Evolutionary conservation across 2,797 vertebrate species (phyloP).

Genomic region (Poliocrania exsul): DNA sequence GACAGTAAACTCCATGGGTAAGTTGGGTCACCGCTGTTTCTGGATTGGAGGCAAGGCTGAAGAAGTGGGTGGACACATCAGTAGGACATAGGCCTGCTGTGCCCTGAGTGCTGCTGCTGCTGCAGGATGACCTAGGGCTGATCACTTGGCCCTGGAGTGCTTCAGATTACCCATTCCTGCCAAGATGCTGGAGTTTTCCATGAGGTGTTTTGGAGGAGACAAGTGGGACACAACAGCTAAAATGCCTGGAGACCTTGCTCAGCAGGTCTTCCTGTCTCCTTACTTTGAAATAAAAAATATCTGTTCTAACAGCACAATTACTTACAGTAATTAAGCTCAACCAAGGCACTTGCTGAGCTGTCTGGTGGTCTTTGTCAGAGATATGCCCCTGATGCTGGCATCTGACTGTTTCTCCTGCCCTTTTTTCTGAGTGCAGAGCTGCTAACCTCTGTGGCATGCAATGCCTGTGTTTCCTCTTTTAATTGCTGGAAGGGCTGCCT

Average conservation of each 20-base stretch:
- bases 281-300: neutral
- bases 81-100: neutral
- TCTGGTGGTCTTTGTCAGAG: neutral
- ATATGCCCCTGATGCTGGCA: neutral
- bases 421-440: neutral
- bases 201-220: neutral
- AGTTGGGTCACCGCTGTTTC: neutral
- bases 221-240: neutral
- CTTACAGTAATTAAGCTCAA: neutral
- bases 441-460: fast-evolving
- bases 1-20: slow-evolving; percentile 55
- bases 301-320: neutral
- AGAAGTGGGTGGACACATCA: fast-evolving
- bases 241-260: neutral
- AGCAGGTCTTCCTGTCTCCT: neutral
- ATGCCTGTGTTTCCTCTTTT: neutral
- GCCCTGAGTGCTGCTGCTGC: neutral
- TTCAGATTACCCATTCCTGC: neutral
- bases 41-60: neutral
- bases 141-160: neutral
- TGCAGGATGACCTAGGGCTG: neutral
- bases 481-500: neutral
- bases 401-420: neutral
- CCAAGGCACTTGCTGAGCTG: neutral
- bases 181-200: neutral